phyloP scores from a whole-genome alignment of 1,140 invertebrate genomes.

The Linepithema humile region DNA sequence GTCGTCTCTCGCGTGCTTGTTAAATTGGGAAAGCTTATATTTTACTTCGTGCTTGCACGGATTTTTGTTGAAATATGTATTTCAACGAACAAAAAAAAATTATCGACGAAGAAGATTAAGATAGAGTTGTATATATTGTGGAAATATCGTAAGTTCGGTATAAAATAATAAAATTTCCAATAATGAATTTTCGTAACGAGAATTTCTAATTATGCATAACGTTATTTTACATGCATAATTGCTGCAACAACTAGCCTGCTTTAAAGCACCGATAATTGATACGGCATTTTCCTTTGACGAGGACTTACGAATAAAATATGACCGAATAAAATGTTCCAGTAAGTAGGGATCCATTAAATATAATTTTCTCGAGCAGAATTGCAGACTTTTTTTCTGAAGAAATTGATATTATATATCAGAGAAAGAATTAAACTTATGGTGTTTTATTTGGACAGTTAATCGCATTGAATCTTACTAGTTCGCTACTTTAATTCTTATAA shows the following conservation, averaged over 20 bases:
- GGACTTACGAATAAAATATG: conserved; percentile 40
- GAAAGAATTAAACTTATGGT: conserved; percentile 3
- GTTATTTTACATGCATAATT: conserved; percentile 12
- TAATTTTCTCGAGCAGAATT: conserved; percentile 21
- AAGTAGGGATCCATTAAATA: conserved; percentile 39
- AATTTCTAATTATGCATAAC: conserved; percentile 1
- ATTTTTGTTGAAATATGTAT: neutral
- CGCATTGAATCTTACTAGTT: neutral
- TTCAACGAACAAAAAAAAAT: neutral
- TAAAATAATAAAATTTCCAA: conserved; percentile 22
- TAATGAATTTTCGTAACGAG: neutral
- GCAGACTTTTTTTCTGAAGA: neutral
- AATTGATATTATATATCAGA: conserved; percentile 1
- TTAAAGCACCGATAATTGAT: conserved; percentile 15
- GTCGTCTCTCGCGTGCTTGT: neutral
- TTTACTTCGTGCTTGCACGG: neutral
- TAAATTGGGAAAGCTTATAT: conserved; percentile 21
- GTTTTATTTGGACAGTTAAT: conserved; percentile 24
- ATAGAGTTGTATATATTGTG: neutral
- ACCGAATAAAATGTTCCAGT: conserved; percentile 5
- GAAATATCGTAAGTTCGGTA: neutral
- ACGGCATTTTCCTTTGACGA: conserved; percentile 15
- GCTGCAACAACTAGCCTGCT: neutral
- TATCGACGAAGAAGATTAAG: neutral
- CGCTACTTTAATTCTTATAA: neutral